A percentile compares a stretch with the other conserved stretches of the same genome.
Conservation (phyloP, 2,797 vertebrate species). For the Heteromormyrus szaboi region DNA sequence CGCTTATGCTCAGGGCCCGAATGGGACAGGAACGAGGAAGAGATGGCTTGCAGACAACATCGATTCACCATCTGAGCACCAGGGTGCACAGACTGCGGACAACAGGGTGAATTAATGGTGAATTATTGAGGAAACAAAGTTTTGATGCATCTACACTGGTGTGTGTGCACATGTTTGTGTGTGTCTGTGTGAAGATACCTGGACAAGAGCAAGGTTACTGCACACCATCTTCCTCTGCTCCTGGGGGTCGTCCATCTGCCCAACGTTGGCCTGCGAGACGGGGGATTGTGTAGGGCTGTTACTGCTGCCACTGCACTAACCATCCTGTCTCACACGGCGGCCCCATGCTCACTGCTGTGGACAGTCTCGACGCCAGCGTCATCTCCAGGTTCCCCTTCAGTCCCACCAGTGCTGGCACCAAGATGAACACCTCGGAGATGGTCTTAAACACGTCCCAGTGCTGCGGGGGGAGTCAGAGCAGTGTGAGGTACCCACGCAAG, state of each 20-base stretch:
- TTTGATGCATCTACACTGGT: background rate
- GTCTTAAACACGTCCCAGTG: conserved; percentile 83
- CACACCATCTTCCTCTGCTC: conserved; percentile 71
- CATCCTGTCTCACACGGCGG: background rate
- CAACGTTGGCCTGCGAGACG: conserved; percentile 71
- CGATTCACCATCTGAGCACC: background rate
- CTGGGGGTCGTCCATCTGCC: conserved; percentile 70
- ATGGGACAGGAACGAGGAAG: background rate
- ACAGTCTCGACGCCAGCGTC: conserved; percentile 86
- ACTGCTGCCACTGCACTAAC: background rate
- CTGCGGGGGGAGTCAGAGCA: conserved; percentile 49
- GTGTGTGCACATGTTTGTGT: background rate
- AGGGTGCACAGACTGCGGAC: background rate
- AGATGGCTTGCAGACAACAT: background rate
- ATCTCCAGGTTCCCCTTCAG: conserved; percentile 95
- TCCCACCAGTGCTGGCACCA: conserved; percentile 83
- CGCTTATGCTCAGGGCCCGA: background rate
- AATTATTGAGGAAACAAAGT: background rate
- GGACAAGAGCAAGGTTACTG: conserved; percentile 80
- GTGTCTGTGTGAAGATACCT: conserved; percentile 53
- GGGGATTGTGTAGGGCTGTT: background rate
- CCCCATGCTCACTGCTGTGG: conserved; percentile 78
- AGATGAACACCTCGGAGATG: conserved; percentile 76
- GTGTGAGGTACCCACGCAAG: background rate
- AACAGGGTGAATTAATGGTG: background rate